Evolutionary conservation across 2,797 vertebrate genomes (phyloP).

Genomic region (Phalanger gymnotis): DNA sequence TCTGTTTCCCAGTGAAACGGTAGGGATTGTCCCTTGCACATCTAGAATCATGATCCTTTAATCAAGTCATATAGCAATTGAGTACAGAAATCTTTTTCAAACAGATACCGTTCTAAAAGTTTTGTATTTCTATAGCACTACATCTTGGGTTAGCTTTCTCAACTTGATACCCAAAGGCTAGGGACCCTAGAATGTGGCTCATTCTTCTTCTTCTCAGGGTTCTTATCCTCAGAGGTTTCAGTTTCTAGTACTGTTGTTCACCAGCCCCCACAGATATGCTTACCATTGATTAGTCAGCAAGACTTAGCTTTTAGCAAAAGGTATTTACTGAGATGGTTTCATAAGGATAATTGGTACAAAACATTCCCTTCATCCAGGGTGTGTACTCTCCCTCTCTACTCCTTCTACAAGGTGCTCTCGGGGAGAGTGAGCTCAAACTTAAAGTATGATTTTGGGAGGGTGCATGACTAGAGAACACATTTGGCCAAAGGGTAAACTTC

Average conservation of each 20-base stretch:
- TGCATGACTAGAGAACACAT: background rate
- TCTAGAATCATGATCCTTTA: background rate
- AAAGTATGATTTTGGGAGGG: background rate
- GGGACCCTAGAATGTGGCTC: background rate
- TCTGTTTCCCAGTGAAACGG: background rate
- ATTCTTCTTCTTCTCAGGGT: background rate
- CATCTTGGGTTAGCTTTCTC: background rate
- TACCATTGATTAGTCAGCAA: background rate
- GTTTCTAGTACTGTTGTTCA: background rate
- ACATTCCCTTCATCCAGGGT: background rate
- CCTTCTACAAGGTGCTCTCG: background rate
- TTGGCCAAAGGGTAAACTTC: background rate
- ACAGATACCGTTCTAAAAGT: background rate
- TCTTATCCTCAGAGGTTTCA: background rate
- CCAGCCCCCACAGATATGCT: background rate
- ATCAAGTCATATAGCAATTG: background rate
- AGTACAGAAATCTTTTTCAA: conserved; percentile 24
- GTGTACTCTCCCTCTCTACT: background rate
- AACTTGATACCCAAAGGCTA: background rate
- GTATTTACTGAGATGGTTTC: background rate
- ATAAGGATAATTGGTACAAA: background rate
- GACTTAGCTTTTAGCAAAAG: background rate
- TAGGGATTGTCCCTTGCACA: background rate
- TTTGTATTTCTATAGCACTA: background rate
- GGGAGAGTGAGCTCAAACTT: background rate